Evolutionary conservation across 1,140 invertebrate genomes (phyloP).

Genomic region (Temnothorax nylanderi): DNA sequence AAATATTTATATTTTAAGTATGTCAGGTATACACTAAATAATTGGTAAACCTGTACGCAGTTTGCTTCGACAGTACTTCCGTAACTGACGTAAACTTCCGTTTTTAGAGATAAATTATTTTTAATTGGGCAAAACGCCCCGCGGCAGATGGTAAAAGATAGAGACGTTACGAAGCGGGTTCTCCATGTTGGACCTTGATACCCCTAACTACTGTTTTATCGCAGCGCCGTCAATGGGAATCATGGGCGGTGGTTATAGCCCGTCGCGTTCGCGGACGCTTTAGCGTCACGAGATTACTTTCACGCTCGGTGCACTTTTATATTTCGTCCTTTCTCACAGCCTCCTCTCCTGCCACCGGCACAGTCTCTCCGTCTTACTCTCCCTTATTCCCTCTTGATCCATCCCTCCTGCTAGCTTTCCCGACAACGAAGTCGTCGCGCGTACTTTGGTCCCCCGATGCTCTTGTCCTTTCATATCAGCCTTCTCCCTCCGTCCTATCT

Average conservation of each 20-base stretch:
- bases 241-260: slow-evolving; percentile 38
- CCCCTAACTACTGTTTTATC: slow-evolving; percentile 38
- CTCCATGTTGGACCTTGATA: slow-evolving; percentile 19
- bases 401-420: slow-evolving; percentile 11
- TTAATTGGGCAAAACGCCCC: neutral
- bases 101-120: neutral
- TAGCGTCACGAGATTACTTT: slow-evolving; percentile 60
- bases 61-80: neutral
- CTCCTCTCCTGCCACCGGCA: neutral
- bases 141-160: neutral
- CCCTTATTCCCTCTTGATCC: slow-evolving; percentile 46
- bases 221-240: slow-evolving; percentile 43
- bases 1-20: slow-evolving; percentile 5
- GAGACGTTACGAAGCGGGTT: neutral
- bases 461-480: neutral
- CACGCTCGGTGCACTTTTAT: slow-evolving; percentile 57
- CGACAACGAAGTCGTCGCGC: slow-evolving; percentile 27
- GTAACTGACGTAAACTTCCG: neutral
- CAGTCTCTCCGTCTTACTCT: neutral
- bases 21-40: neutral
- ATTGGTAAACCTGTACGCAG: neutral
- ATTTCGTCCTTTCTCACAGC: slow-evolving; percentile 48
- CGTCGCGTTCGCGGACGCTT: slow-evolving; percentile 52
- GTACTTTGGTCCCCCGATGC: slow-evolving; percentile 36
- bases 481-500: neutral